phyloP scores from a whole-genome alignment of 2,113 vertebrate species.

The Larimichthys polyactis region DNA sequence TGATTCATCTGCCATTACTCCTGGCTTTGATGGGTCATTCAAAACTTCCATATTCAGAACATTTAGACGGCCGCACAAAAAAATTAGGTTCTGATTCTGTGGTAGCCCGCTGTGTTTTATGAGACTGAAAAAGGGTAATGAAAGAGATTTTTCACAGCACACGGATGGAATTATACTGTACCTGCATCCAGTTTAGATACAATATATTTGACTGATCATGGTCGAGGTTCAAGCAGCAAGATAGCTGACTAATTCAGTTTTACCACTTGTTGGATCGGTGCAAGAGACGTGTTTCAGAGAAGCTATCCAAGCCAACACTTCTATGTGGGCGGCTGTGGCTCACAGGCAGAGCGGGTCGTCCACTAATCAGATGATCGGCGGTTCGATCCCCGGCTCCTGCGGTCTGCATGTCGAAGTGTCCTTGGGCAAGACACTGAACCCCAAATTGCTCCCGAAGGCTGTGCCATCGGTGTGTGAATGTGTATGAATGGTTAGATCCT shows the following conservation, averaged over 20 bases:
- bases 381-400: too few species aligned
- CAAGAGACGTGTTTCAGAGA: neutral
- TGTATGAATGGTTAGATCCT: too few species aligned
- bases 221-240: neutral
- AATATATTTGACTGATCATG: neutral
- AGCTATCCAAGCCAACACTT: neutral
- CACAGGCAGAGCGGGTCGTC: too few species aligned
- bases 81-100: conserved; percentile 21
- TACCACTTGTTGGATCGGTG: neutral
- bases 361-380: too few species aligned
- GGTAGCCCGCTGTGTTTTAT: conserved; percentile 32
- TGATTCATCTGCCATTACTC: conserved; percentile 67
- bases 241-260: neutral
- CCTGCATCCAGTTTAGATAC: neutral
- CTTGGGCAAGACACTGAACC: too few species aligned
- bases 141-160: conserved; percentile 12
- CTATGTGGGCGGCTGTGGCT: too few species aligned
- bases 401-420: too few species aligned
- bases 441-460: too few species aligned
- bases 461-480: too few species aligned
- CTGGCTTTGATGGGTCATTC: conserved; percentile 66
- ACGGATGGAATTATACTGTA: neutral
- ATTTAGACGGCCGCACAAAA: conserved; percentile 11
- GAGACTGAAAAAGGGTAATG: conserved; percentile 30
- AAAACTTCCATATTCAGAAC: conserved; percentile 55